These are phyloP conservation scores for Anseranas semipalmata DNA, from an alignment of 2,113 vertebrate genomes.

Conservation along the genomic window DNA sequence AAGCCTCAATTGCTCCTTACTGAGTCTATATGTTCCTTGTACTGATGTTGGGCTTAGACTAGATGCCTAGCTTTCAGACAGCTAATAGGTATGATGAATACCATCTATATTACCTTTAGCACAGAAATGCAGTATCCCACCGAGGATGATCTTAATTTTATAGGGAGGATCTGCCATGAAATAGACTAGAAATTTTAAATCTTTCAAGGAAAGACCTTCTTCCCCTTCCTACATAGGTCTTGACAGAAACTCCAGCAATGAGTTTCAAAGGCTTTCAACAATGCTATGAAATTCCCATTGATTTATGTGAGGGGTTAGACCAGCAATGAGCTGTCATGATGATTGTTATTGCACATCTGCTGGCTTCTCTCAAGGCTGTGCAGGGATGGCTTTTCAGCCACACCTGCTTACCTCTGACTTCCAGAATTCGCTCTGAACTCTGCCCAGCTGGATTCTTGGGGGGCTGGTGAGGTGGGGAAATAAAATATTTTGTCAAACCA, in stretches of 20 bases:
- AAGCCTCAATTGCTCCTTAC: neutral
- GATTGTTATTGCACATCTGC: neutral
- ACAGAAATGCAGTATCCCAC: neutral
- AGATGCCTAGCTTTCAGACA: neutral
- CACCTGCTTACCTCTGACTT: neutral
- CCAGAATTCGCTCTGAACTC: neutral
- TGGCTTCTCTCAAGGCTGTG: neutral
- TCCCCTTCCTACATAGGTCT: neutral
- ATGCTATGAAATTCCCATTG: accelerated
- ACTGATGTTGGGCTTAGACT: neutral
- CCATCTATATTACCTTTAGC: neutral
- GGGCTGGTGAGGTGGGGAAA: neutral
- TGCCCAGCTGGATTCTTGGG: neutral
- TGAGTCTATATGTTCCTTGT: neutral
- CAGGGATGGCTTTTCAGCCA: neutral
- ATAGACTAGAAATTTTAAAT: neutral
- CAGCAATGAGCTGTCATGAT: neutral
- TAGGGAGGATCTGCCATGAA: neutral
- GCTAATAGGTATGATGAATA: neutral
- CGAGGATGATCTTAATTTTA: neutral
- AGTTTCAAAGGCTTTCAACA: neutral
- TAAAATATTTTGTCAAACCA: neutral
- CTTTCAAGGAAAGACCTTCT: neutral
- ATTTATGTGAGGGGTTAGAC: neutral
- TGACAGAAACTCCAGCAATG: neutral